Evolutionary conservation across 2,113 vertebrate species (phyloP).

Genomic region (Lepisosteus oculatus): DNA sequence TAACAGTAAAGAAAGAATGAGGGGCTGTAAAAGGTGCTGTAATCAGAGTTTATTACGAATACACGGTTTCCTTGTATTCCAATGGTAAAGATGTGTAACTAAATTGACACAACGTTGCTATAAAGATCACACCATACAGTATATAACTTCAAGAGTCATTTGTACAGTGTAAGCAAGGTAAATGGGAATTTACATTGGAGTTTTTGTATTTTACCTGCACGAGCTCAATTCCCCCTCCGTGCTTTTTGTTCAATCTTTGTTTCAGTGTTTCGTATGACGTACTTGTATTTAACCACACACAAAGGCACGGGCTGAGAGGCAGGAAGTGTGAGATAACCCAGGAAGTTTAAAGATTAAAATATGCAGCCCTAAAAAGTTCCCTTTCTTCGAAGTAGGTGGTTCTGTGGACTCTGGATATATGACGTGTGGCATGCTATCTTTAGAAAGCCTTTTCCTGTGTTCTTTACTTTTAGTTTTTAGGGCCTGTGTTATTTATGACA

Average conservation of each 20-base stretch:
- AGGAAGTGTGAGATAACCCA: constrained; percentile 37
- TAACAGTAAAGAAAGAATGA: no score
- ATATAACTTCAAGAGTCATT: no score
- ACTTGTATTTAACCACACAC: constrained; percentile 22
- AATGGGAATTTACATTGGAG: constrained; percentile 22
- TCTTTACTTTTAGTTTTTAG: background rate
- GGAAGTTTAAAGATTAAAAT: constrained; percentile 22
- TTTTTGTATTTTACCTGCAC: constrained; percentile 14
- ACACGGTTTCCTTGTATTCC: no score
- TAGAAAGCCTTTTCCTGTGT: constrained; percentile 6
- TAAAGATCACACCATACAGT: no score
- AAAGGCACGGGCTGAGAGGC: constrained; percentile 21
- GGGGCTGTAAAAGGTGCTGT: no score
- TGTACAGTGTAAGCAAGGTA: no score
- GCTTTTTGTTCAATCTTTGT: constrained; percentile 11
- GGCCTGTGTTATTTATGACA: background rate
- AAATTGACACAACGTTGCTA: no score
- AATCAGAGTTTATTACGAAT: no score
- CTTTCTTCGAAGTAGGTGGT: constrained; percentile 20
- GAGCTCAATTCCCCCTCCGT: constrained; percentile 10
- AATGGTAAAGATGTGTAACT: no score
- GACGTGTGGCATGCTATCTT: constrained; percentile 10
- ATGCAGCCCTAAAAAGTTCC: constrained; percentile 25
- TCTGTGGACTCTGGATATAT: constrained; percentile 9
- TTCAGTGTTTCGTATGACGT: constrained; percentile 20